These are phyloP conservation scores for Caenorhabditis brenneri DNA, from an alignment of 1,140 invertebrate genomes.

Conservation along the genomic window DNA sequence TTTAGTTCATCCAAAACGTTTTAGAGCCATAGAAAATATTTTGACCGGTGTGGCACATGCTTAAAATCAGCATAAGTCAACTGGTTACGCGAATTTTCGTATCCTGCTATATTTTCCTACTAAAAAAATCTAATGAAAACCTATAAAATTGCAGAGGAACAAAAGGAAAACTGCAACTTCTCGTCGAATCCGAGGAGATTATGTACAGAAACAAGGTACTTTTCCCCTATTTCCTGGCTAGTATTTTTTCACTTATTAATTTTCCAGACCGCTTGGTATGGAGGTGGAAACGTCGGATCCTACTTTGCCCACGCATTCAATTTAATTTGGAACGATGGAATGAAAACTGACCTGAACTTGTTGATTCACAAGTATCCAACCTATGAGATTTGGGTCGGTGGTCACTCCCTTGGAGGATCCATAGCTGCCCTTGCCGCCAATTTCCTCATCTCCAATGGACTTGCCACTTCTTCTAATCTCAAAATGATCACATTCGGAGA, in stretches of 20 bases:
- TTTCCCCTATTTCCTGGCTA: not conserved
- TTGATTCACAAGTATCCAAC: constrained; percentile 48
- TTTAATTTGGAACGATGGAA: constrained; percentile 57
- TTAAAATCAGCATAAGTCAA: too few relatives aligned
- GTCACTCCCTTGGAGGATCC: constrained; percentile 54
- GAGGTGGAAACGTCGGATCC: constrained; percentile 43
- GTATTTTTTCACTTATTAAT: not conserved
- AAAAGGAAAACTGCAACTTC: not conserved
- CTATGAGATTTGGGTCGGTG: constrained; percentile 54
- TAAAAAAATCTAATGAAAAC: not conserved
- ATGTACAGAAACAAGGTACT: constrained; percentile 36
- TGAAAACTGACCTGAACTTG: constrained; percentile 50
- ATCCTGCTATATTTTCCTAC: too few relatives aligned
- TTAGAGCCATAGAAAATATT: too few relatives aligned
- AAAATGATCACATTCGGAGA: constrained; percentile 49
- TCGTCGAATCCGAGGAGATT: constrained; percentile 32
- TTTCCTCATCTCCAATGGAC: constrained; percentile 30
- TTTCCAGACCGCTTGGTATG: constrained; percentile 40
- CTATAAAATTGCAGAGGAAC: constrained; percentile 46
- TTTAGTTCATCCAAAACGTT: too few relatives aligned
- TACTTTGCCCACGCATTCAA: constrained; percentile 48
- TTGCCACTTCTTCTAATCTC: not conserved
- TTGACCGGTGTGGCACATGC: too few relatives aligned
- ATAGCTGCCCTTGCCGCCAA: constrained; percentile 48
- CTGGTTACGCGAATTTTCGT: too few relatives aligned